Conservation (phyloP, 2,797 vertebrate genomes). For the Arnoldichthys spilopterus region DNA sequence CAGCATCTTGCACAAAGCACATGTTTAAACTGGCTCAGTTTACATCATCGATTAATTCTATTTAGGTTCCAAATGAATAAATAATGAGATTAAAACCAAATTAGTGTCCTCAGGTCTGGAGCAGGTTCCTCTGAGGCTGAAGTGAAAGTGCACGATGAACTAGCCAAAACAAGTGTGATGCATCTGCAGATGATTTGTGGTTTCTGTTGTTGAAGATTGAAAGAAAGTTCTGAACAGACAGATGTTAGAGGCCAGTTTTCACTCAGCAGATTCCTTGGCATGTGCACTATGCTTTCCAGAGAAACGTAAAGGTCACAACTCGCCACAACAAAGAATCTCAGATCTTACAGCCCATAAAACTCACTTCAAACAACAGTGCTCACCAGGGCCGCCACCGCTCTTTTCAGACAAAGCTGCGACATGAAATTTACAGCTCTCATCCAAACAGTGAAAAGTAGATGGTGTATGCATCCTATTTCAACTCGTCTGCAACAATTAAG, state of each 20-base stretch:
- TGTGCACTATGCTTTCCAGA: not conserved
- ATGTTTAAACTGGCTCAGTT: not conserved
- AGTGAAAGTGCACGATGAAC: not conserved
- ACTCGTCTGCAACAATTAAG: not conserved
- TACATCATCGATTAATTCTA: not conserved
- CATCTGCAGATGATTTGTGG: not conserved
- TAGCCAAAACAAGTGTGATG: not conserved
- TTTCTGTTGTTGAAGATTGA: not conserved
- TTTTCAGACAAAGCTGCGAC: not conserved
- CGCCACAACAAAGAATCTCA: not conserved
- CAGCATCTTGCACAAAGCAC: not conserved
- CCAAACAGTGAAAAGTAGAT: not conserved
- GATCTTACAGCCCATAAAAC: not conserved
- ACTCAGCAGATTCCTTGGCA: not conserved
- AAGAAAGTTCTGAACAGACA: not conserved
- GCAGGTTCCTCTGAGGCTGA: not conserved
- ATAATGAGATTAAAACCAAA: not conserved
- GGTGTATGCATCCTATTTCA: not conserved
- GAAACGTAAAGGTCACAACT: not conserved
- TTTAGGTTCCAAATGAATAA: not conserved
- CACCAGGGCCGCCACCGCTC: not conserved
- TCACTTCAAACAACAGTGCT: slow-evolving; percentile 1
- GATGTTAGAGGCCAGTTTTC: not conserved
- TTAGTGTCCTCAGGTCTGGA: no score
- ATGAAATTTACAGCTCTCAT: not conserved